A percentile compares a stretch with the other conserved stretches of the same genome.
Conservation (phyloP, 2,797 vertebrate genomes). For the Coranthus polyacanthus region DNA sequence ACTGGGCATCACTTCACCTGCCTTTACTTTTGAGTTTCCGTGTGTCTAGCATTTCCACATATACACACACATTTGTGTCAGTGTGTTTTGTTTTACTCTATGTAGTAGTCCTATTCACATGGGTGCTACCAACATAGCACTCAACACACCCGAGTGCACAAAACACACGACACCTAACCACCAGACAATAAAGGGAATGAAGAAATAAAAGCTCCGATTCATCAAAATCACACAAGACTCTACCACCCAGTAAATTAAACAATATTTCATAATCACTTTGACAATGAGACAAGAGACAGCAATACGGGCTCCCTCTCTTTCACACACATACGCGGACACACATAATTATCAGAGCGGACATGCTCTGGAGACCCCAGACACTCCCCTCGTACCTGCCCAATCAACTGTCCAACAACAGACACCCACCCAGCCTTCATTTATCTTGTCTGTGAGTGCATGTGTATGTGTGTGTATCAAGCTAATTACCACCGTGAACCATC, state of each 20-base stretch:
- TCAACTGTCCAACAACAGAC: slow-evolving; percentile 88
- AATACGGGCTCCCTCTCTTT: slow-evolving; percentile 89
- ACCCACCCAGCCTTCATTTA: slow-evolving; percentile 92
- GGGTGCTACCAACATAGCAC: slow-evolving; percentile 20
- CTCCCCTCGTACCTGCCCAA: slow-evolving; percentile 87
- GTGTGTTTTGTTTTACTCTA: slow-evolving; percentile 21
- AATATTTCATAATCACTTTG: slow-evolving; percentile 95
- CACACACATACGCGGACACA: slow-evolving; percentile 68
- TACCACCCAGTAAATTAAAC: slow-evolving; percentile 90
- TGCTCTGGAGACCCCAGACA: slow-evolving; percentile 84
- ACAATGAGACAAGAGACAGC: slow-evolving; percentile 88
- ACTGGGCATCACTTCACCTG: not conserved
- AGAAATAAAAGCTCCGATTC: slow-evolving; percentile 90
- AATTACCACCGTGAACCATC: slow-evolving; percentile 90
- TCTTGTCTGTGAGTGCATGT: slow-evolving; percentile 89
- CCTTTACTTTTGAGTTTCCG: not conserved
- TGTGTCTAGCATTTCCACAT: slow-evolving; percentile 27
- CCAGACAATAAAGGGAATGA: slow-evolving; percentile 88
- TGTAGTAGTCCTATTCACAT: slow-evolving; percentile 47
- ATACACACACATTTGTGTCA: slow-evolving; percentile 22
- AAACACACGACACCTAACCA: slow-evolving; percentile 69
- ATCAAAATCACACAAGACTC: slow-evolving; percentile 88
- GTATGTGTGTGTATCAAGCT: slow-evolving; percentile 88
- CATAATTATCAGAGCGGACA: slow-evolving; percentile 92
- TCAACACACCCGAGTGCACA: slow-evolving; percentile 56